phyloP scores from a whole-genome alignment of 2,888 invertebrate genomes.

The Spodoptera littoralis region DNA sequence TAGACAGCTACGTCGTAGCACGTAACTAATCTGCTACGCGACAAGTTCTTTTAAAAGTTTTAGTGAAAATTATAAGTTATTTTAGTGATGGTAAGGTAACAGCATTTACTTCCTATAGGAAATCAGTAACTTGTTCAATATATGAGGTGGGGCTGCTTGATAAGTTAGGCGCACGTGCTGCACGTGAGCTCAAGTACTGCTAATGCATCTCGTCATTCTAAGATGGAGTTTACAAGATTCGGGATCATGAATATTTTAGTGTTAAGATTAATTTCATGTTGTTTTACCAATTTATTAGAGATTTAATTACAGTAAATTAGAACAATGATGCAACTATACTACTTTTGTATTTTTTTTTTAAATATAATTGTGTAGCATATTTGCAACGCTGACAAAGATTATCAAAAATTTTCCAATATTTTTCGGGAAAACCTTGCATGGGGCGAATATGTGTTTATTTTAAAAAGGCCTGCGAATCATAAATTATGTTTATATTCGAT shows the following conservation, averaged over 20 bases:
- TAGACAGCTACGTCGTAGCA: conserved; percentile 28
- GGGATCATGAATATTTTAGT: too few relatives aligned
- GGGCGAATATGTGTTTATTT: conserved; percentile 42
- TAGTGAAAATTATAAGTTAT: too few relatives aligned
- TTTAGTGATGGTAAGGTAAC: too few relatives aligned
- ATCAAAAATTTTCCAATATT: conserved; percentile 26
- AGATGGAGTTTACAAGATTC: conserved; percentile 1
- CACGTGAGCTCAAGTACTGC: conserved; percentile 22
- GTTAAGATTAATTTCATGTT: too few relatives aligned
- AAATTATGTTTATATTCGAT: conserved; percentile 70
- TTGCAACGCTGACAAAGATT: too few relatives aligned
- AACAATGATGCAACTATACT: too few relatives aligned
- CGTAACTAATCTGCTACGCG: conserved; percentile 5
- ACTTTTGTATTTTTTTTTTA: too few relatives aligned
- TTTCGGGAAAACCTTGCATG: conserved; percentile 26
- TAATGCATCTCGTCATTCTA: conserved; percentile 36
- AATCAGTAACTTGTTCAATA: conserved; percentile 23
- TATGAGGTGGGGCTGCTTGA: conserved; percentile 13
- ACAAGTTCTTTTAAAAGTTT: conserved; percentile 6
- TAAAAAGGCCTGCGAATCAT: conserved; percentile 54
- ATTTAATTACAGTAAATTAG: too few relatives aligned
- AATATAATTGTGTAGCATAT: too few relatives aligned
- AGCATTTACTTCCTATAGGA: background rate
- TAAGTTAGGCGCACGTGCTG: conserved; percentile 38
- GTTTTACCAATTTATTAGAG: too few relatives aligned